A percentile compares a stretch with the other conserved stretches of the same genome.
phyloP scores from a whole-genome alignment of 2,113 vertebrate genomes.

The Alectura lathami region DNA sequence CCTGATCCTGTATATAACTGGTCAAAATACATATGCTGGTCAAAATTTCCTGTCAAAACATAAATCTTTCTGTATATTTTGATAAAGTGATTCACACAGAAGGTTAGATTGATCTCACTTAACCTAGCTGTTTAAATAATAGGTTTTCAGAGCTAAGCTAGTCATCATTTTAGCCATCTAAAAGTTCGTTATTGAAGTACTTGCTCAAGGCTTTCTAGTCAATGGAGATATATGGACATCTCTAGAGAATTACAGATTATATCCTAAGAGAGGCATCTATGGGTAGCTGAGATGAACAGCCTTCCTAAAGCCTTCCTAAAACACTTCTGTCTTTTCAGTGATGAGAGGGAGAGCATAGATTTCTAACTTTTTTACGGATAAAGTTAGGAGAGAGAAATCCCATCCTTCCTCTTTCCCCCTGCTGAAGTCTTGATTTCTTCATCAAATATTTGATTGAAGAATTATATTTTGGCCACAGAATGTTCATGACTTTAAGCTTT shows the following conservation, averaged over 20 bases:
- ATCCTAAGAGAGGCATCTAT: neutral
- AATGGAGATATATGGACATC: neutral
- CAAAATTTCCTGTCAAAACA: neutral
- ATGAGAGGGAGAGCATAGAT: neutral
- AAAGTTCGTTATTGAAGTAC: conserved; percentile 39
- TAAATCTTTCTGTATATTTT: neutral
- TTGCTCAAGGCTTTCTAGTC: conserved; percentile 24
- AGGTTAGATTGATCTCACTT: conserved; percentile 8
- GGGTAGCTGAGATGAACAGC: neutral
- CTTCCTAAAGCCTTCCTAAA: neutral
- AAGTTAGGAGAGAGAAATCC: neutral
- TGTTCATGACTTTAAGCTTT: neutral
- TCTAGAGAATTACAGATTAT: conserved; percentile 7
- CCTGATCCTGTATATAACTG: neutral
- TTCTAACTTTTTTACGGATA: neutral
- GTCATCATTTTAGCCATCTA: conserved; percentile 34
- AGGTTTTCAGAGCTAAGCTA: conserved; percentile 9
- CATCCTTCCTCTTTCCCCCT: neutral
- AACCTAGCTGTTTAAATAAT: conserved; percentile 47
- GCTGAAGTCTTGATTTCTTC: neutral
- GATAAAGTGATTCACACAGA: conserved; percentile 13
- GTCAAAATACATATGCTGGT: neutral
- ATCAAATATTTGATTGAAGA: neutral
- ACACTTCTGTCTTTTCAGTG: neutral
- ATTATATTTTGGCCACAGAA: neutral